A percentile compares a stretch with the other conserved stretches of the same genome.
Evolutionary conservation across 2,888 invertebrate genomes (phyloP).

Genomic region (Melinaea marsaeus): DNA sequence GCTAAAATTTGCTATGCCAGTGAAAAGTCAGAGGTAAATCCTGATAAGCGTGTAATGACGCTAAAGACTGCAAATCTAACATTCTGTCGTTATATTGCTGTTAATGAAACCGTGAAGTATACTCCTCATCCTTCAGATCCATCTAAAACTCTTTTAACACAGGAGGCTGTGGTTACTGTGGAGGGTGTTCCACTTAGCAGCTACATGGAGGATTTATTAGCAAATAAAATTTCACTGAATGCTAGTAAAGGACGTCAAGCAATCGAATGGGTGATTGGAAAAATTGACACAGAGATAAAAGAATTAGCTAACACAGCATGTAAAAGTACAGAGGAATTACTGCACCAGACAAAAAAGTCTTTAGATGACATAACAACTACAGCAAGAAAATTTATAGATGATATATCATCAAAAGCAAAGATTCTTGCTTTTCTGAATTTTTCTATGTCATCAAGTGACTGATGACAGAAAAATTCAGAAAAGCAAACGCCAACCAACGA

Average conservation of each 20-base stretch:
- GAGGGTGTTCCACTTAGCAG: conserved; percentile 94
- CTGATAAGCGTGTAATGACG: conserved; percentile 87
- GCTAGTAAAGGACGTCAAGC: conserved; percentile 97
- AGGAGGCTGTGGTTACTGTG: conserved; percentile 97
- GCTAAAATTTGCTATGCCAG: conserved; percentile 95
- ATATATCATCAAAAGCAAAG: conserved; percentile 84
- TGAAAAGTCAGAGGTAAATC: conserved; percentile 96
- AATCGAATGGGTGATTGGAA: conserved; percentile 98
- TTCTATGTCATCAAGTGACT: no score
- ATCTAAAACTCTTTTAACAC: conserved; percentile 90
- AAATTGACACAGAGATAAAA: conserved; percentile 92
- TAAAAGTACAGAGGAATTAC: conserved; percentile 89
- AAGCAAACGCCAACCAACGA: conserved; percentile 70
- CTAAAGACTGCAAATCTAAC: conserved; percentile 95
- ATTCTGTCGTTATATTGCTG: conserved; percentile 93
- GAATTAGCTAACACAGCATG: conserved; percentile 87
- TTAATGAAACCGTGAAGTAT: conserved; percentile 95
- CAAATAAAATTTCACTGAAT: conserved; percentile 93
- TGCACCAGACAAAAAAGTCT: conserved; percentile 87
- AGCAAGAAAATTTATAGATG: conserved; percentile 90
- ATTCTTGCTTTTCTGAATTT: no score
- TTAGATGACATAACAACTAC: conserved; percentile 87
- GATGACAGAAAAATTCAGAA: conserved; percentile 82
- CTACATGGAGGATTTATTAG: conserved; percentile 95
- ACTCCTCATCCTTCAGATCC: conserved; percentile 90